Conservation (phyloP, 2,888 invertebrate species). For the Ornithoptera priamus region DNA sequence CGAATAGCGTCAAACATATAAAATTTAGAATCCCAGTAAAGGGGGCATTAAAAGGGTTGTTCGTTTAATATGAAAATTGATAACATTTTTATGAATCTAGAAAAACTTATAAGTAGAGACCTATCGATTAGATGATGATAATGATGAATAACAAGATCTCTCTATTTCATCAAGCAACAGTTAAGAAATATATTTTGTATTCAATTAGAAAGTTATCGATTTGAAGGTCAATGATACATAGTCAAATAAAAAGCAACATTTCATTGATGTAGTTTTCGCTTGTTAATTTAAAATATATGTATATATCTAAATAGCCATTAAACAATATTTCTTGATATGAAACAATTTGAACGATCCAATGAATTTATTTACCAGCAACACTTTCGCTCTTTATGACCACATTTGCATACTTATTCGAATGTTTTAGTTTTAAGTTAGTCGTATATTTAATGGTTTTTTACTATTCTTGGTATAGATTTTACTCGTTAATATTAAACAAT, state of each 20-base stretch:
- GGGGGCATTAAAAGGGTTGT: too few relatives aligned
- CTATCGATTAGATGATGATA: neutral
- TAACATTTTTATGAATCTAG: too few relatives aligned
- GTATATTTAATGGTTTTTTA: neutral
- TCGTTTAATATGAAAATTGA: too few relatives aligned
- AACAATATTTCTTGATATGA: conserved; percentile 21
- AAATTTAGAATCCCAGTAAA: too few relatives aligned
- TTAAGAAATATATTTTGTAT: conserved; percentile 8
- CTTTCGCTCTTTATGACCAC: conserved; percentile 26
- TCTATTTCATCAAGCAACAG: neutral
- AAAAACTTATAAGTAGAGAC: too few relatives aligned
- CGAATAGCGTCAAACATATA: neutral
- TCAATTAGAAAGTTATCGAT: conserved; percentile 21
- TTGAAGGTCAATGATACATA: conserved; percentile 13
- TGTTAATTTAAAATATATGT: conserved; percentile 1
- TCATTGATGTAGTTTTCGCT: neutral
- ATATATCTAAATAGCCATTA: conserved; percentile 3
- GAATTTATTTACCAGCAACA: conserved; percentile 4
- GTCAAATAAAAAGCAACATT: neutral
- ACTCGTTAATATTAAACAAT: neutral
- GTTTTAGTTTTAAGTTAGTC: neutral
- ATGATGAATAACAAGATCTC: neutral
- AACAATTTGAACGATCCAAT: conserved; percentile 13
- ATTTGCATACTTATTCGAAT: conserved; percentile 26
- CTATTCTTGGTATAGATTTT: neutral